A percentile compares a stretch with the other conserved stretches of the same genome.
These are phyloP conservation scores for Nephrotoma guestfalica DNA, from an alignment of 2,888 invertebrate species.

Conservation along the genomic window DNA sequence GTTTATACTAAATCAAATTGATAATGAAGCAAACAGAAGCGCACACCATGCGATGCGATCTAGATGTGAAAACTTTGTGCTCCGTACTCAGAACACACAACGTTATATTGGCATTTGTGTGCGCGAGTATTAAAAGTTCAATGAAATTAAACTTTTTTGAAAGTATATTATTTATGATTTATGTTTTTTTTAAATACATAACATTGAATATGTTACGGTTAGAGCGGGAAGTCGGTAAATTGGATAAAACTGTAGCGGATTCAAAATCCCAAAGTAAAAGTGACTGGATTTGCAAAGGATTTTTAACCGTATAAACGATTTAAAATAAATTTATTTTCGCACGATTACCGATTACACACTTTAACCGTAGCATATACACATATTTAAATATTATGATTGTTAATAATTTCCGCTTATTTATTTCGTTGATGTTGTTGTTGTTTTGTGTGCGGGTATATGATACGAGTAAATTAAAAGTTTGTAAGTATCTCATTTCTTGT, in stretches of 20 bases:
- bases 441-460: background rate
- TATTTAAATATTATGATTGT: background rate
- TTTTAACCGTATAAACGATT: too few relatives aligned
- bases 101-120: background rate
- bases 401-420: background rate
- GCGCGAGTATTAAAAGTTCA: background rate
- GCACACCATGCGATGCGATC: background rate
- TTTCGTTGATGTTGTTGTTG: background rate
- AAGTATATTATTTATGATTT: background rate
- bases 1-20: background rate
- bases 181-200: background rate
- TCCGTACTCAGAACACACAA: too few relatives aligned
- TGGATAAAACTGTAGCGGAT: too few relatives aligned
- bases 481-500: background rate
- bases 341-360: too few relatives aligned
- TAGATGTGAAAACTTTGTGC: background rate
- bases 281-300: too few relatives aligned
- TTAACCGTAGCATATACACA: background rate
- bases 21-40: background rate
- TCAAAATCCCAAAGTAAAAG: too few relatives aligned
- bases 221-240: too few relatives aligned
- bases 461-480: background rate
- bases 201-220: background rate
- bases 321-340: too few relatives aligned
- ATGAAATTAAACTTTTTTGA: background rate